These are phyloP conservation scores for Perca schrenkii DNA, from an alignment of 2,113 vertebrate species.

Conservation along the genomic window DNA sequence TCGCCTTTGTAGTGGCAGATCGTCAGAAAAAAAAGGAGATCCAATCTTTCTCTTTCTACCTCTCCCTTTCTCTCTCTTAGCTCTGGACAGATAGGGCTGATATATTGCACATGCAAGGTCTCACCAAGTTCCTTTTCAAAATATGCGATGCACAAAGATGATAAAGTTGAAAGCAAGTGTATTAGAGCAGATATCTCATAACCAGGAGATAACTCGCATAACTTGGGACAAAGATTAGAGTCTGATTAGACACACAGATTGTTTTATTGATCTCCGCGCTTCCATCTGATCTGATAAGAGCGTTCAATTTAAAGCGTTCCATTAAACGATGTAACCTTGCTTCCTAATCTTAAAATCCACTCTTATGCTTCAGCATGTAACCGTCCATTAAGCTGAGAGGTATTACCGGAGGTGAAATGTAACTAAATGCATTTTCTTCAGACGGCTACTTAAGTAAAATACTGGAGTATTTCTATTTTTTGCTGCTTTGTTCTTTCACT, in stretches of 20 bases:
- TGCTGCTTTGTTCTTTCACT: background rate
- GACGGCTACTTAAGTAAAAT: background rate
- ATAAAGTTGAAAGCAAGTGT: constrained; percentile 61
- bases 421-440: background rate
- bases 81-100: constrained; percentile 55
- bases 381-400: constrained; percentile 13
- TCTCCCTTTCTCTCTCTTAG: constrained; percentile 32
- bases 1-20: constrained; percentile 73
- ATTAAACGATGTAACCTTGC: constrained; percentile 59
- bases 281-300: constrained; percentile 58
- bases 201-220: constrained; percentile 57
- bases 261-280: constrained; percentile 60
- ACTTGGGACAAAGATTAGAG: constrained; percentile 59
- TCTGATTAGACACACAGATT: constrained; percentile 66
- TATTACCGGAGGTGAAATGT: background rate
- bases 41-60: constrained; percentile 52
- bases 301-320: constrained; percentile 39
- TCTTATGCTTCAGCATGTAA: constrained; percentile 8
- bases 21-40: constrained; percentile 61
- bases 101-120: constrained; percentile 45
- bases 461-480: background rate
- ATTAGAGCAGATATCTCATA: constrained; percentile 62
- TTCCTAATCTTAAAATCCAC: constrained; percentile 19
- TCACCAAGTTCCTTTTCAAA: constrained; percentile 37
- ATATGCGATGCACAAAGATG: constrained; percentile 49